A percentile compares a stretch with the other conserved stretches of the same genome.
phyloP scores from a whole-genome alignment of 2,797 vertebrate species.

The Chromis chromis region DNA sequence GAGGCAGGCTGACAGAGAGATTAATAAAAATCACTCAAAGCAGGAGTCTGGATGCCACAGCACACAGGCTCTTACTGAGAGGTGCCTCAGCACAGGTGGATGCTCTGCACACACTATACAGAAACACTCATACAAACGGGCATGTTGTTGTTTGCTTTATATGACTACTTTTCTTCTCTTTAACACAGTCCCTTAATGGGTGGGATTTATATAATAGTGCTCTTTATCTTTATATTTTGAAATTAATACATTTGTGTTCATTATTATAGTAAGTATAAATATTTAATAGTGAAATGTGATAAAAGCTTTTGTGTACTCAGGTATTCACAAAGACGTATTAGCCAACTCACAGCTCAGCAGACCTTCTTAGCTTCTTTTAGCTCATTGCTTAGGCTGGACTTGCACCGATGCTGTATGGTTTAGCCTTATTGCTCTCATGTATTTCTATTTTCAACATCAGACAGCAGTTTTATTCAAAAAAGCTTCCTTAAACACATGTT shows the following conservation, averaged over 20 bases:
- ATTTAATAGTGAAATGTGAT: not conserved
- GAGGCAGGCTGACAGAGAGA: constrained; percentile 40
- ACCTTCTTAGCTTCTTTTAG: not conserved
- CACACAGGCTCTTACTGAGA: constrained; percentile 39
- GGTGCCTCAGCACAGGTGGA: constrained; percentile 41
- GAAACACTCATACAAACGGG: too few relatives aligned
- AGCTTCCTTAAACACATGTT: too few relatives aligned
- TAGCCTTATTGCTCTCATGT: too few relatives aligned
- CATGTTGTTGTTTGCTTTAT: too few relatives aligned
- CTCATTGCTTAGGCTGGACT: not conserved
- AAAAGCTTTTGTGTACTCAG: too few relatives aligned
- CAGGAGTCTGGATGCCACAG: constrained; percentile 40
- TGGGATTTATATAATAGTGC: too few relatives aligned
- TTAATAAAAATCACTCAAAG: constrained; percentile 65
- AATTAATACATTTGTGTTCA: too few relatives aligned
- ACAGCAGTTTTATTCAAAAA: not conserved
- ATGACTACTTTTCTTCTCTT: too few relatives aligned
- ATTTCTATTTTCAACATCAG: not conserved
- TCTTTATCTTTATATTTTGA: too few relatives aligned
- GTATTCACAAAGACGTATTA: not conserved
- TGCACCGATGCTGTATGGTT: not conserved
- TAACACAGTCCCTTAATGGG: too few relatives aligned
- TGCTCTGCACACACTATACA: not conserved
- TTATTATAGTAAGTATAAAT: too few relatives aligned
- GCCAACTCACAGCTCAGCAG: not conserved